Percentiles rank a stretch among this genome's conserved stretches.
Evolutionary conservation across 2,797 vertebrate genomes (phyloP).

Genomic region (Botia kubotai): DNA sequence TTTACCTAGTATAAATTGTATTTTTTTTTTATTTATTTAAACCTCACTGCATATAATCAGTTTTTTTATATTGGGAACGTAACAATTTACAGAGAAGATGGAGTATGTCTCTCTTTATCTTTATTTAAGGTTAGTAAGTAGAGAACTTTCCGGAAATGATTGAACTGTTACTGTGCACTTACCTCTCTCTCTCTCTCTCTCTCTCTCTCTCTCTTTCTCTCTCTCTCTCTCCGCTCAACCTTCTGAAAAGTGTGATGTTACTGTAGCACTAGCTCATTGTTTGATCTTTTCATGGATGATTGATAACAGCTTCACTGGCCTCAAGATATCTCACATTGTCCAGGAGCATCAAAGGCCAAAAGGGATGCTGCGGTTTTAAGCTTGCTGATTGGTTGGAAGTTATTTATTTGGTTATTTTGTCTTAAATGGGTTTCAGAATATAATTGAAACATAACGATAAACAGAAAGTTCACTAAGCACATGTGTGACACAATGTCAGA

Average conservation of each 20-base stretch:
- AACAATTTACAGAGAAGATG: not conserved
- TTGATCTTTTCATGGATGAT: slow-evolving; percentile 44
- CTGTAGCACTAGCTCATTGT: slow-evolving; percentile 20
- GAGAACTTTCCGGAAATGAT: not conserved
- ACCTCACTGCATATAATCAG: too few species aligned
- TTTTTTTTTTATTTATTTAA: not conserved
- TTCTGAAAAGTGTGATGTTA: too few species aligned
- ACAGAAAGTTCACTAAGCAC: too few species aligned
- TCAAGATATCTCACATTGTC: slow-evolving; percentile 7
- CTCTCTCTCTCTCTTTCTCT: slow-evolving; percentile 4
- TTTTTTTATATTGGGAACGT: too few species aligned
- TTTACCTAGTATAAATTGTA: not conserved
- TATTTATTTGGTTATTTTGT: too few species aligned
- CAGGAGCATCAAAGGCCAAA: slow-evolving; percentile 10
- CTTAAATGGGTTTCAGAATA: too few species aligned
- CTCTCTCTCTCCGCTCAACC: not conserved
- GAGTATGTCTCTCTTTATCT: not conserved
- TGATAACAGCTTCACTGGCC: slow-evolving; percentile 19
- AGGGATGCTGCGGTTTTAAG: not conserved
- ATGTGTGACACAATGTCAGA: too few species aligned
- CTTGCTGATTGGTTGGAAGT: not conserved
- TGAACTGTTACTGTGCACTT: not conserved
- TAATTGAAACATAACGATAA: too few species aligned
- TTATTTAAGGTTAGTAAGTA: not conserved
- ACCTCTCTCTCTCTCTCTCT: slow-evolving; percentile 7